Conservation (phyloP, 2,797 vertebrate species). For the Tapera naevia region DNA sequence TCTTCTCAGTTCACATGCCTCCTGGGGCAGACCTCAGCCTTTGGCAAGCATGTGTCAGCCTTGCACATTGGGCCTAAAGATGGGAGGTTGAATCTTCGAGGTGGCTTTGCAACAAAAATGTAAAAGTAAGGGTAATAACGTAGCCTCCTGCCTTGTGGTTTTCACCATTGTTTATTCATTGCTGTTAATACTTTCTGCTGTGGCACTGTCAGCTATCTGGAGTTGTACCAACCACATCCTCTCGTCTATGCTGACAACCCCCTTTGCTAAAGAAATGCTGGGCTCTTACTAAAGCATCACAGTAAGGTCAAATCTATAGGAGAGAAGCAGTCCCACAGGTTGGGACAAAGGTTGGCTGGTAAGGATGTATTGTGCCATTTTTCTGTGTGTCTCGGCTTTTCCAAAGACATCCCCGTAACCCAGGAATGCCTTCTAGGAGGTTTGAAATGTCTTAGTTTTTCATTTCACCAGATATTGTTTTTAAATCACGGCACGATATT, state of each 20-base stretch:
- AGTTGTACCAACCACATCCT: neutral
- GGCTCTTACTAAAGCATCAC: constrained; percentile 24
- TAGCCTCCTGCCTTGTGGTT: neutral
- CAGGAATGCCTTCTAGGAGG: constrained; percentile 34
- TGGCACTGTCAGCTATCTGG: neutral
- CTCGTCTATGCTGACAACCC: neutral
- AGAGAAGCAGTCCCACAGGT: neutral
- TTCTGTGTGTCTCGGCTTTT: neutral
- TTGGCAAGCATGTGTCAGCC: neutral
- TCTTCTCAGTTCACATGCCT: neutral
- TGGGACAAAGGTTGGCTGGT: constrained; percentile 15
- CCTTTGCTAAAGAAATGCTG: constrained; percentile 60
- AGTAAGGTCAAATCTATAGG: constrained; percentile 2
- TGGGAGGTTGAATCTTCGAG: neutral
- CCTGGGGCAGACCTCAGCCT: neutral
- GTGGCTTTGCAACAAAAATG: neutral
- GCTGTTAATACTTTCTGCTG: neutral
- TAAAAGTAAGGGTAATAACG: neutral
- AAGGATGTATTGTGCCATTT: constrained; percentile 1
- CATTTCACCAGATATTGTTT: constrained; percentile 34
- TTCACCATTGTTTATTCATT: neutral
- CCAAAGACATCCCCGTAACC: neutral
- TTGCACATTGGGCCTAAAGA: neutral
- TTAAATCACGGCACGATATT: constrained; percentile 20
- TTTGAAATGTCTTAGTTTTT: constrained; percentile 24